A percentile compares a stretch with the other conserved stretches of the same genome.
These are phyloP conservation scores for Petrosia ficiformis DNA, from an alignment of 37 sponge, comb jelly and placozoan genomes.

Conservation along the genomic window DNA sequence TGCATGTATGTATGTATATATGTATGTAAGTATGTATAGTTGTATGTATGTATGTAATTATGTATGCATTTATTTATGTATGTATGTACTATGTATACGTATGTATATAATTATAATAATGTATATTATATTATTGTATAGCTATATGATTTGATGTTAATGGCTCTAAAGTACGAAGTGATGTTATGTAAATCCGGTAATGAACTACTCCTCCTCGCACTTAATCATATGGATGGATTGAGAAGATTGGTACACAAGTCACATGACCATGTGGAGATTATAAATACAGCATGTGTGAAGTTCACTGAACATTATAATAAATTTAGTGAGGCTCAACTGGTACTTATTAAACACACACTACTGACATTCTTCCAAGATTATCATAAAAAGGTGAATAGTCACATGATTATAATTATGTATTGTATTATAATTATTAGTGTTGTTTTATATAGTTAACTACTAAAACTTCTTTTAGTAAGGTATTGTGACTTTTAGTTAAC, in stretches of 20 bases:
- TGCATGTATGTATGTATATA: too few species aligned
- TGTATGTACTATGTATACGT: too few species aligned
- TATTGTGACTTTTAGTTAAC: too few species aligned
- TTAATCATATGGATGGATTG: conserved; percentile 85
- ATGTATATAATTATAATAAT: too few species aligned
- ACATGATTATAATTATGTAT: neutral
- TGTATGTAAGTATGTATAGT: too few species aligned
- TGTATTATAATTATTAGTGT: too few species aligned
- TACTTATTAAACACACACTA: conserved; percentile 60
- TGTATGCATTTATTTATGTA: too few species aligned
- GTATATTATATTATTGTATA: conserved; percentile 13
- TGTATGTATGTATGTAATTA: too few species aligned
- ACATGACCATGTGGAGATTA: conserved; percentile 14
- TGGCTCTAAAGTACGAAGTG: conserved; percentile 95
- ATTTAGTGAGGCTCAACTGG: neutral
- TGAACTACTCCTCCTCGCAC: conserved; percentile 82
- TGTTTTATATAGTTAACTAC: too few species aligned
- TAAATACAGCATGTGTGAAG: neutral
- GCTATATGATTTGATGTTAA: conserved; percentile 92
- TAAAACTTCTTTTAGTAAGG: too few species aligned
- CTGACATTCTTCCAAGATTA: conserved; percentile 85
- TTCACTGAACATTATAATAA: neutral
- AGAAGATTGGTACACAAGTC: conserved; percentile 25
- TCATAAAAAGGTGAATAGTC: conserved; percentile 67
- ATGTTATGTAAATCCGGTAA: conserved; percentile 66